phyloP scores from a whole-genome alignment of 2,797 vertebrate genomes.

The Cyclura pinguis region DNA sequence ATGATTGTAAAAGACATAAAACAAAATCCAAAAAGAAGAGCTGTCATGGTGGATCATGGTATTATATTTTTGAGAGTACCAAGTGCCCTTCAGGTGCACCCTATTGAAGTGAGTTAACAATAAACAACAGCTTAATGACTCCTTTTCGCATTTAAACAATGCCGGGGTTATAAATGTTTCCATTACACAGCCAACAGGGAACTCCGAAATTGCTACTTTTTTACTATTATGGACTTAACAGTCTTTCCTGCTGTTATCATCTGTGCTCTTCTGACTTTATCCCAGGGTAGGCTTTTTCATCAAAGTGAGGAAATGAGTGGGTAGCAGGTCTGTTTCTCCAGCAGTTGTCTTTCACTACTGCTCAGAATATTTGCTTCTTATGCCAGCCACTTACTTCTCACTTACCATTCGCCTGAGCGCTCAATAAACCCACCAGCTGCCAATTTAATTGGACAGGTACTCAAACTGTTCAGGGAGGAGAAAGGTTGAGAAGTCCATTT shows the following conservation, averaged over 20 bases:
- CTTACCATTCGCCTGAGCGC: background rate
- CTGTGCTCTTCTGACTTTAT: constrained; percentile 38
- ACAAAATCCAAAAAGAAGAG: background rate
- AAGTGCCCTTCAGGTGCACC: constrained; percentile 19
- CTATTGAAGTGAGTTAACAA: constrained; percentile 39
- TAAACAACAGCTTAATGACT: constrained; percentile 12
- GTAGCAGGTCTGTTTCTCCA: background rate
- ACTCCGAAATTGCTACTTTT: constrained; percentile 15
- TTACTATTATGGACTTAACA: background rate
- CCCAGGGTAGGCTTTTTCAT: background rate
- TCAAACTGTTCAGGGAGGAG: background rate
- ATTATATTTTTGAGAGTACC: constrained; percentile 15
- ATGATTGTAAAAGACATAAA: background rate
- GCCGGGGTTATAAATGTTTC: constrained; percentile 27
- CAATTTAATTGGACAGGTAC: background rate
- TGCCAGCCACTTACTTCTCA: background rate
- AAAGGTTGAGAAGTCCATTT: background rate
- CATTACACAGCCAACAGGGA: constrained; percentile 29
- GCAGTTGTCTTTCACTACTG: background rate
- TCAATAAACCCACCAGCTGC: background rate
- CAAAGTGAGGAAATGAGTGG: constrained; percentile 11
- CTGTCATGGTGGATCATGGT: constrained; percentile 12
- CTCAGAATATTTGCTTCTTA: background rate
- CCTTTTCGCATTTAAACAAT: constrained; percentile 31
- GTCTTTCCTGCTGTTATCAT: constrained; percentile 2